These are phyloP conservation scores for Eolophus roseicapilla DNA, from an alignment of 2,113 vertebrate genomes.

Conservation along the genomic window DNA sequence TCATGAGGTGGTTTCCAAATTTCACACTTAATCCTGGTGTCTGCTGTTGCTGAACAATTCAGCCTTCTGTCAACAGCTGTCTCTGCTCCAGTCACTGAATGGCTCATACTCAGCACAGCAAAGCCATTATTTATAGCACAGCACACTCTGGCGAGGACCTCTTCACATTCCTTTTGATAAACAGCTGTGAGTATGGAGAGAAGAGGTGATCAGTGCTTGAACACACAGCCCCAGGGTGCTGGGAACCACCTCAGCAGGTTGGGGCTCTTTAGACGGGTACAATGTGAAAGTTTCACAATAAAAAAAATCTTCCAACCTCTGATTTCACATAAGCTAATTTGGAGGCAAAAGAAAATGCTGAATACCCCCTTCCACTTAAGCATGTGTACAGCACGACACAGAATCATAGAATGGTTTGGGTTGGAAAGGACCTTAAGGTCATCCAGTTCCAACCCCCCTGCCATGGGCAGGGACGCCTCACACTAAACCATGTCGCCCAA, in stretches of 20 bases:
- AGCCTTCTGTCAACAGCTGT: neutral
- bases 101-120: neutral
- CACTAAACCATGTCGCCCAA: neutral
- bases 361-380: no score
- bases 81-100: neutral
- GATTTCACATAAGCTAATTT: neutral
- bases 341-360: neutral
- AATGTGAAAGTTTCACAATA: neutral
- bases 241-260: neutral
- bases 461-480: neutral
- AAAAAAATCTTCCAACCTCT: neutral
- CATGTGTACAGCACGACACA: neutral
- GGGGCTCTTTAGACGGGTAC: neutral
- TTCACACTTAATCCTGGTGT: neutral
- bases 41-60: neutral
- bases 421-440: neutral
- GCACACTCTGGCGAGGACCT: fast-evolving
- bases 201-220: neutral
- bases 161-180: neutral
- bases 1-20: neutral
- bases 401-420: neutral
- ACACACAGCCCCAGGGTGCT: fast-evolving
- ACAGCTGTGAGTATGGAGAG: neutral
- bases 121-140: neutral
- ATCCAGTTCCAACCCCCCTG: neutral